Evolutionary conservation across 2,113 vertebrate genomes (phyloP).

Genomic region (Silurus meridionalis): DNA sequence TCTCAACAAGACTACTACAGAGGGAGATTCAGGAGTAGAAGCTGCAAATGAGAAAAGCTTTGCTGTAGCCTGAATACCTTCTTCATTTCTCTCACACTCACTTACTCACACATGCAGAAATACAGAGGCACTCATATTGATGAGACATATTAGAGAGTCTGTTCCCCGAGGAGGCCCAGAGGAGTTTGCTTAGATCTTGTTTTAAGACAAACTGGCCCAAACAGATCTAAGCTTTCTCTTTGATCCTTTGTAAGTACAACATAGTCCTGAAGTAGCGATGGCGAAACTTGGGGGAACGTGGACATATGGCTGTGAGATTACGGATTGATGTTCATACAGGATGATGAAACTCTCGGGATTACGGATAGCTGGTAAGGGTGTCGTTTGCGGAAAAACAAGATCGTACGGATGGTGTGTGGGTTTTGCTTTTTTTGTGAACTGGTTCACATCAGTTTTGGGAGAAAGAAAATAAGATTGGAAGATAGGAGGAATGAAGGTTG

Average conservation of each 20-base stretch:
- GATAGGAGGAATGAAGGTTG: not conserved
- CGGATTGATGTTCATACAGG: not conserved
- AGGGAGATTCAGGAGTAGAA: conserved; percentile 54
- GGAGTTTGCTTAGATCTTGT: conserved; percentile 20
- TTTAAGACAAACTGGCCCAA: conserved; percentile 20
- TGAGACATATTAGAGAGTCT: not conserved
- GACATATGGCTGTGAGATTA: not conserved
- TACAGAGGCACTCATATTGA: conserved; percentile 8
- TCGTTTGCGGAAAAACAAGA: not conserved
- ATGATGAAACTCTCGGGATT: not conserved
- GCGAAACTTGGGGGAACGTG: not conserved
- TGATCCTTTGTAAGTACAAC: conserved; percentile 1
- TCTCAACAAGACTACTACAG: conserved; percentile 54
- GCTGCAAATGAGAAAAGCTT: conserved; percentile 31
- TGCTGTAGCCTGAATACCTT: not conserved
- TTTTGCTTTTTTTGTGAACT: not conserved
- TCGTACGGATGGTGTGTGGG: not conserved
- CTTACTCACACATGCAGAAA: not conserved
- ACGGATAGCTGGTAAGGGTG: not conserved
- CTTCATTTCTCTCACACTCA: not conserved
- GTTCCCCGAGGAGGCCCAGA: not conserved
- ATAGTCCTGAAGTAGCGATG: not conserved
- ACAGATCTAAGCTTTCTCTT: conserved; percentile 14
- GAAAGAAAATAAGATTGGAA: not conserved
- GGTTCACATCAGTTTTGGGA: not conserved